Evolutionary conservation across 2,113 vertebrate genomes (phyloP), one percentile per base, ranked within the genome.

Genomic region (Glaucidium brasilianum): DNA sequence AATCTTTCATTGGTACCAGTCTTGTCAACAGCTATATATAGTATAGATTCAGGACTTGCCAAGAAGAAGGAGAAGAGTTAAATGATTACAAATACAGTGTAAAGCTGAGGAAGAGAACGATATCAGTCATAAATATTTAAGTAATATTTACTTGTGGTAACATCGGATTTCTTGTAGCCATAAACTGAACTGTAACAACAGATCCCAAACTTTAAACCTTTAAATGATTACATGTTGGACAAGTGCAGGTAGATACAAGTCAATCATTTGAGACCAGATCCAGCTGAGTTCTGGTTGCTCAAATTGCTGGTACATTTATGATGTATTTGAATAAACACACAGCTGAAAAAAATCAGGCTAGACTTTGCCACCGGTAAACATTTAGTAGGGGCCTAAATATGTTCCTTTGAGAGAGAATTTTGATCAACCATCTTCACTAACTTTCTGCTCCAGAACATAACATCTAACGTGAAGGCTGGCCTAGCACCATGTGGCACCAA

Each of bases 201-300:
- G 89, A 88, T 90, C 77, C 87, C 91, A 95, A 96, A 95, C 72
- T 60, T 23, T 88, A 95, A 94, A 92, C 73, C 72, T 79, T 95
- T 92, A 88, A 75, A 85, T 76, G 43, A 84, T 94, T 92, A 86
- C 49, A 60, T 47, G 72, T 71, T 64, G 80, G 77, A 93, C 55
- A 95, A 72, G 34, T 72, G 76, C 76, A 85, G 68, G 78, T 63
- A 94, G 60, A 81, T 55, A 59, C 55, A 88, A 84, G 85, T 86
- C 90, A 88, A 90, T 86, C 29, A 78, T n/a, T 27, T 92, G 56
- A 94, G 74, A 94, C 34, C 35, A 92, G 76, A 89, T 79, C 74
- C 56, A 87, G 2, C 10, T 39, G 60, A 91, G 56, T 41, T 29
- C 52, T 88, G 19, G 30, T 59, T 94, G 67, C 74, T 96, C 63